Evolutionary conservation across 2,888 invertebrate species (phyloP).

Genomic region (Arrhopalites spinosus): DNA sequence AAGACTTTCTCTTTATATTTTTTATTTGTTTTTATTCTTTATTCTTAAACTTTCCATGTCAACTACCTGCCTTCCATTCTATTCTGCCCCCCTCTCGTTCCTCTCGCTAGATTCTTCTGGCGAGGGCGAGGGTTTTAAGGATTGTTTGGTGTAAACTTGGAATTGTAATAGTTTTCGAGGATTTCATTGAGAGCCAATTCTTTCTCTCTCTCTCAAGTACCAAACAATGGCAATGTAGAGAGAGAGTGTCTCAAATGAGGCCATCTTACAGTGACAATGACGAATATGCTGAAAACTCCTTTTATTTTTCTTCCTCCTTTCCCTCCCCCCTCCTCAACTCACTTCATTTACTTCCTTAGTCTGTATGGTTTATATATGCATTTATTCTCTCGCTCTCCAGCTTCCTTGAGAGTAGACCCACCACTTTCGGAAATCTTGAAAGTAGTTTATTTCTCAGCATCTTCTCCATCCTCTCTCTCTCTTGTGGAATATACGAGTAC

Average conservation of each 20-base stretch:
- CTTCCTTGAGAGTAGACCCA: background rate
- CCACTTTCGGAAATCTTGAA: conserved; percentile 16
- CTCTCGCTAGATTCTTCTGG: too few species aligned
- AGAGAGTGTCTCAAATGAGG: background rate
- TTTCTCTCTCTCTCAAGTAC: too few species aligned
- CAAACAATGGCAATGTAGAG: too few species aligned
- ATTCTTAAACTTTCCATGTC: too few species aligned
- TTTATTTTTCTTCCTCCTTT: background rate
- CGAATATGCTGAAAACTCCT: conserved; percentile 6
- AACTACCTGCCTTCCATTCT: too few species aligned
- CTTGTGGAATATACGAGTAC: background rate
- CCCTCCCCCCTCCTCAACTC: background rate
- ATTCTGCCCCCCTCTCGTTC: too few species aligned
- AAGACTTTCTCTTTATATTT: too few species aligned
- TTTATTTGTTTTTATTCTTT: too few species aligned
- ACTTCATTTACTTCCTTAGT: background rate
- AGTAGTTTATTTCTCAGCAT: conserved; percentile 19
- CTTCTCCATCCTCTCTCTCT: background rate
- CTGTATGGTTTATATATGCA: background rate
- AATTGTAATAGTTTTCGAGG: too few species aligned
- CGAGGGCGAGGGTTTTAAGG: too few species aligned
- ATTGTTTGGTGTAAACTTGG: too few species aligned
- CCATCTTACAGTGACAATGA: conserved; percentile 12
- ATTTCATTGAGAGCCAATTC: too few species aligned
- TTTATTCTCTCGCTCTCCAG: background rate